phyloP scores from a whole-genome alignment of 2,113 vertebrate species.

The Brachyhypopomus gauderio region DNA sequence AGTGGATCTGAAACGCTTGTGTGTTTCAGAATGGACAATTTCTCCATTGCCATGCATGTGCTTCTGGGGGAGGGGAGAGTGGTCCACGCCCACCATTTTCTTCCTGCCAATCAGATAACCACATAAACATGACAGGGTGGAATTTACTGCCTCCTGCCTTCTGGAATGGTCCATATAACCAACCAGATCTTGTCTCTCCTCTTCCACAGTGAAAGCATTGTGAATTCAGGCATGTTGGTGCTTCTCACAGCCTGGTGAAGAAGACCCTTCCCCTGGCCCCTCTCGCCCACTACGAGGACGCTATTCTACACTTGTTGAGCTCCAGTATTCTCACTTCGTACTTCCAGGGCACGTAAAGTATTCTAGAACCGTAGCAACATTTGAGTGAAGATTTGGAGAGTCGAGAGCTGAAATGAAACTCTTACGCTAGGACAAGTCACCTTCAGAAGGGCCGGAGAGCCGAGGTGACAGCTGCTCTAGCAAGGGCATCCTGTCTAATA shows the following conservation, averaged over 20 bases:
- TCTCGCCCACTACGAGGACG: too few species aligned
- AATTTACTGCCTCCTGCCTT: not conserved
- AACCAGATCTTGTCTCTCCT: too few species aligned
- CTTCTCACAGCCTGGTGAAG: too few species aligned
- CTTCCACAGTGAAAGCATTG: too few species aligned
- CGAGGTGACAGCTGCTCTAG: conserved; percentile 33
- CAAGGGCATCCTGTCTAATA: conserved; percentile 36
- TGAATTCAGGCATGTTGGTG: too few species aligned
- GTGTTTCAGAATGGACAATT: too few species aligned
- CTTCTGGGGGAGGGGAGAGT: too few species aligned
- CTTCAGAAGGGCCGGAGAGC: not conserved
- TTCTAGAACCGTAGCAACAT: conserved; percentile 4
- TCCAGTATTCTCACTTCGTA: not conserved
- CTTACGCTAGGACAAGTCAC: conserved; percentile 20
- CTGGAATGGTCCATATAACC: too few species aligned
- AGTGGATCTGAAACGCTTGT: too few species aligned
- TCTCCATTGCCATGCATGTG: too few species aligned
- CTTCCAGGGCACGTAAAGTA: not conserved
- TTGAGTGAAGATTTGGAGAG: conserved; percentile 48
- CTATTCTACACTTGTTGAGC: not conserved
- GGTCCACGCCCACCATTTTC: not conserved
- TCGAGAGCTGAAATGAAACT: conserved; percentile 12
- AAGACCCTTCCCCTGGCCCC: too few species aligned
- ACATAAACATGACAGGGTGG: not conserved
- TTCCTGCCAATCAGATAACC: not conserved